phyloP scores from a whole-genome alignment of 2,113 vertebrate genomes.

The Furnarius figulus region DNA sequence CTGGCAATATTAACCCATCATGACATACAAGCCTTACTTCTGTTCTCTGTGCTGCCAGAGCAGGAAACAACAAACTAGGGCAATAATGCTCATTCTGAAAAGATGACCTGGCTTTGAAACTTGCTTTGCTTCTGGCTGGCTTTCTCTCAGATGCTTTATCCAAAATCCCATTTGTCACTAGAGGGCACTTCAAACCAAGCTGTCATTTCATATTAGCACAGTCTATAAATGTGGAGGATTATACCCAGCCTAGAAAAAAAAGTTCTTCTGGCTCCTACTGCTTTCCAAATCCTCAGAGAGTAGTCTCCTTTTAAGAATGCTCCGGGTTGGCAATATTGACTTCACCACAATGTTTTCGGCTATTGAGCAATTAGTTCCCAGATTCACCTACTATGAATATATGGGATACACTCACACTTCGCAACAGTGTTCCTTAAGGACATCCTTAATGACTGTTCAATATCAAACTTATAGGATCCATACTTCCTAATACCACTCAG shows the following conservation, averaged over 20 bases:
- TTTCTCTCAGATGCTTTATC: not conserved
- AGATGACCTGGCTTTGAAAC: not conserved
- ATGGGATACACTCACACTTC: not conserved
- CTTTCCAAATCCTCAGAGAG: not conserved
- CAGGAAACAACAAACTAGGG: not conserved
- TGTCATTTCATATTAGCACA: not conserved
- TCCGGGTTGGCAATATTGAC: not conserved
- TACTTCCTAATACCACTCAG: not conserved
- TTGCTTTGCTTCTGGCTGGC: not conserved
- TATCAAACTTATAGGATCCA: not conserved
- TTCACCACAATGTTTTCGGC: not conserved
- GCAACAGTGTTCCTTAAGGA: not conserved
- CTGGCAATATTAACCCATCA: not conserved
- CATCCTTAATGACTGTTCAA: not conserved
- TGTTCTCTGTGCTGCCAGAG: not conserved
- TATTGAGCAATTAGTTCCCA: not conserved
- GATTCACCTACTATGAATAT: not conserved
- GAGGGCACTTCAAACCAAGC: constrained; percentile 57
- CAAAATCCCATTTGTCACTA: constrained; percentile 20
- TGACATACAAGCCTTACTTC: not conserved
- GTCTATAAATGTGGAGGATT: fast-evolving
- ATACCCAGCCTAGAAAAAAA: not conserved
- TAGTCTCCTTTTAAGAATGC: not conserved
- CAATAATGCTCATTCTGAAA: not conserved
- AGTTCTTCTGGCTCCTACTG: not conserved